phyloP scores from a whole-genome alignment of 2,888 invertebrate genomes.

The Lobophora halterata region DNA sequence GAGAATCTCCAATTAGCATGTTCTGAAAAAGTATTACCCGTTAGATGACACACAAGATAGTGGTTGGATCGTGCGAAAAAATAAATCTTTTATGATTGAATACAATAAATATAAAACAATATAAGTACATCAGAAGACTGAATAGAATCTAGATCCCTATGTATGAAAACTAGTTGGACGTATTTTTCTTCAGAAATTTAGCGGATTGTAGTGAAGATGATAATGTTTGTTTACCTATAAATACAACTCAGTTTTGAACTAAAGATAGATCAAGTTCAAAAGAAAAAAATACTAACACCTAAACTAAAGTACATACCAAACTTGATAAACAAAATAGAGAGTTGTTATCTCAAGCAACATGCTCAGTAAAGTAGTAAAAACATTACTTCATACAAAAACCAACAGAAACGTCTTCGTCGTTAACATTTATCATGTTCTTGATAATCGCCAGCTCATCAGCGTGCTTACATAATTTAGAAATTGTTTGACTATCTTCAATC shows the following conservation, averaged over 20 bases:
- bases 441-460: conserved; percentile 37
- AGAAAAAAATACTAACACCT: too few relatives aligned
- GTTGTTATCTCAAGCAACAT: conserved; percentile 17
- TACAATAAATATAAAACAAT: too few relatives aligned
- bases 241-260: too few relatives aligned
- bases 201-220: too few relatives aligned
- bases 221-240: too few relatives aligned
- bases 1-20: conserved; percentile 47
- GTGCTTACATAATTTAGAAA: conserved; percentile 36
- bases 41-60: conserved; percentile 46
- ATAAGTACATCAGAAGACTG: too few relatives aligned
- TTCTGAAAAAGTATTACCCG: conserved; percentile 32
- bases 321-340: conserved; percentile 19
- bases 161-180: too few relatives aligned
- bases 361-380: neutral
- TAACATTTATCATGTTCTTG: conserved; percentile 39
- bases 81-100: too few relatives aligned
- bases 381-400: conserved; percentile 5
- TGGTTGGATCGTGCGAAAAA: conserved; percentile 56
- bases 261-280: too few relatives aligned
- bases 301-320: too few relatives aligned
- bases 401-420: conserved; percentile 24
- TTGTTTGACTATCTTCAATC: conserved; percentile 18
- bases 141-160: too few relatives aligned
- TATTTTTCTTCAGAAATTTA: too few relatives aligned